Evolutionary conservation across 2,888 invertebrate species (phyloP).

Genomic region (Synanthedon formicaeformis): DNA sequence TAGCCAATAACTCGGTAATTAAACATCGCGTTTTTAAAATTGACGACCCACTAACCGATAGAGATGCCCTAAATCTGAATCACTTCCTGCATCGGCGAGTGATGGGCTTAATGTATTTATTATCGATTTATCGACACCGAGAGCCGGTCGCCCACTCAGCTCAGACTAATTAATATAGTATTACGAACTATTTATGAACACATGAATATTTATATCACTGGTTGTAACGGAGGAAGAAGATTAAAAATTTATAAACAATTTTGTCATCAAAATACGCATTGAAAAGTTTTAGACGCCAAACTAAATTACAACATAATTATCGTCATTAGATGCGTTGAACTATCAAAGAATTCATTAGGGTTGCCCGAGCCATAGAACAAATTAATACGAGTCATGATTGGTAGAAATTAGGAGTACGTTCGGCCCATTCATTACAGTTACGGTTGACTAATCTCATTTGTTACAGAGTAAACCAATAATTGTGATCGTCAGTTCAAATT

Average conservation of each 20-base stretch:
- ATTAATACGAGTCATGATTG: neutral
- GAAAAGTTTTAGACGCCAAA: too few species aligned
- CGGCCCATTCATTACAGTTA: conserved; percentile 10
- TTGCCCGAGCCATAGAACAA: neutral
- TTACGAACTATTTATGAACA: neutral
- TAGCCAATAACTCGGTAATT: neutral
- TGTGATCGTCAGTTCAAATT: neutral
- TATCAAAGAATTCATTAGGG: neutral
- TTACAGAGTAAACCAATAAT: conserved; percentile 9
- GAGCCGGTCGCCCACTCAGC: conserved; percentile 14
- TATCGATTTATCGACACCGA: conserved; percentile 23
- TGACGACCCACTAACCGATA: neutral
- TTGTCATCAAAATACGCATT: too few species aligned
- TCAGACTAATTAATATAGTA: conserved; percentile 11
- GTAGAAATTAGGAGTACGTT: conserved; percentile 1
- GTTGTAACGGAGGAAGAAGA: too few species aligned
- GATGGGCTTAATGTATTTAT: conserved; percentile 32
- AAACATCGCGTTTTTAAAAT: neutral
- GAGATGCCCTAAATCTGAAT: conserved; percentile 18
- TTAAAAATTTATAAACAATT: too few species aligned
- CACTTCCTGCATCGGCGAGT: conserved; percentile 17
- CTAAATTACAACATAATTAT: neutral
- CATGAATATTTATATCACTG: neutral
- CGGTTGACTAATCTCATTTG: conserved; percentile 18
- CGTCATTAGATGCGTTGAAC: neutral